Conservation (phyloP, 2,888 invertebrate genomes). For the Poecilus cupreus region DNA sequence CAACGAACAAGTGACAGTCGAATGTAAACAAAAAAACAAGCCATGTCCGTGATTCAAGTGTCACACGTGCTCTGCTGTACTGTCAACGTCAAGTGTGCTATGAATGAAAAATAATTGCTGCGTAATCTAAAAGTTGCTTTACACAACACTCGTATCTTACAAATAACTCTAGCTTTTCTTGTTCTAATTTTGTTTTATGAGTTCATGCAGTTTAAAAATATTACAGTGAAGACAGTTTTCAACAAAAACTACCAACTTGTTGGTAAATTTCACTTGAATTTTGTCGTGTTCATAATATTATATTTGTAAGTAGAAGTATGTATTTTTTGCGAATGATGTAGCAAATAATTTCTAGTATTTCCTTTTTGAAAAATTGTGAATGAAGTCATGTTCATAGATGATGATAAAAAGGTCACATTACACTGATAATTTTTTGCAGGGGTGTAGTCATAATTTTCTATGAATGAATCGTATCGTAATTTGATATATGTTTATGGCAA, state of each 20-base stretch:
- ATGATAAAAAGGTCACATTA: background rate
- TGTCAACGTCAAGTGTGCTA: background rate
- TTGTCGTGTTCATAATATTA: background rate
- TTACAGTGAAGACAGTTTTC: background rate
- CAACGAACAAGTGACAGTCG: constrained; percentile 19
- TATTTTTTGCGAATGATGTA: background rate
- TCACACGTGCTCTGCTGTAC: constrained; percentile 21
- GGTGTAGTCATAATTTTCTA: background rate
- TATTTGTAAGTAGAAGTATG: background rate
- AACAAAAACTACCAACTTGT: background rate
- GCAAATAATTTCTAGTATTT: background rate
- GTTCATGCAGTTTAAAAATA: constrained; percentile 28
- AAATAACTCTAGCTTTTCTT: background rate
- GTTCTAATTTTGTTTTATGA: constrained; percentile 33
- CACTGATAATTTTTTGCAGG: constrained; percentile 23
- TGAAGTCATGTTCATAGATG: constrained; percentile 15
- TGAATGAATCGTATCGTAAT: constrained; percentile 1
- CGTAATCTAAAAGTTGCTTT: constrained; percentile 3
- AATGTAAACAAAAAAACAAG: constrained; percentile 30
- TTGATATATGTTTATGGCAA: background rate
- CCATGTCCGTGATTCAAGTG: constrained; percentile 11
- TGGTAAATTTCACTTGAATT: background rate
- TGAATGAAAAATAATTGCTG: constrained; percentile 24
- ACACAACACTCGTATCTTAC: background rate
- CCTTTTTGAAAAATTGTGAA: constrained; percentile 3